Percentiles rank a stretch among this genome's conserved stretches.
Evolutionary conservation across 1,140 invertebrate species (phyloP).

Genomic region (Bombus polaris): DNA sequence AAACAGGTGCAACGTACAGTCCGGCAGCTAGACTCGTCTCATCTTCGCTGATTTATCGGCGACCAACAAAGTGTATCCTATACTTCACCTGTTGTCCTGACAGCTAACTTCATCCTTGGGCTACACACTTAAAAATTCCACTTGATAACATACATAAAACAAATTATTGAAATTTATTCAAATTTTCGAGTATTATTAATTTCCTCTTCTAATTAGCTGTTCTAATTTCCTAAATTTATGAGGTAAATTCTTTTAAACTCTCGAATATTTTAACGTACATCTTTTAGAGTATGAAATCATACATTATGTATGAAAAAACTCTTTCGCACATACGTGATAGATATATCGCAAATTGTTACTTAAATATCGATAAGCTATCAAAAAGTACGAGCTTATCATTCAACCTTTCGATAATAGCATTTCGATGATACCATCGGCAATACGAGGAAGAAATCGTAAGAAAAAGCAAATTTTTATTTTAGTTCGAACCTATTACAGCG

Average conservation of each 20-base stretch:
- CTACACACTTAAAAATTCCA: not conserved
- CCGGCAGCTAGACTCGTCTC: constrained; percentile 46
- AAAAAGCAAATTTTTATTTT: not conserved
- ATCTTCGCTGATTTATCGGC: constrained; percentile 57
- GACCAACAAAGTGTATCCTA: constrained; percentile 43
- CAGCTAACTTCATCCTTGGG: not conserved
- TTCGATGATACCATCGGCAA: not conserved
- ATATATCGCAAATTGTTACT: not conserved
- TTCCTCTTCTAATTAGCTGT: too few relatives aligned
- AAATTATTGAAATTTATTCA: not conserved
- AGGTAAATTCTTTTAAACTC: too few relatives aligned
- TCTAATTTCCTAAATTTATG: too few relatives aligned
- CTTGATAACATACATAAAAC: not conserved
- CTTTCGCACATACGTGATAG: not conserved
- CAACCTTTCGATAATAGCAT: not conserved
- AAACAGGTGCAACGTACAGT: constrained; percentile 50
- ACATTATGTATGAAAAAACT: not conserved
- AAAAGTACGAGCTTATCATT: not conserved
- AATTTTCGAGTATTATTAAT: too few relatives aligned
- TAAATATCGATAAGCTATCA: not conserved
- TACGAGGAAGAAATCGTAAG: not conserved
- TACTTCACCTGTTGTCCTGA: constrained; percentile 50
- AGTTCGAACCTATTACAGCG: not conserved
- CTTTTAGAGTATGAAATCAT: not conserved
- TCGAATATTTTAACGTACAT: not conserved